Conservation (phyloP, 2,888 invertebrate genomes). For the Pseudococcus longispinus region DNA sequence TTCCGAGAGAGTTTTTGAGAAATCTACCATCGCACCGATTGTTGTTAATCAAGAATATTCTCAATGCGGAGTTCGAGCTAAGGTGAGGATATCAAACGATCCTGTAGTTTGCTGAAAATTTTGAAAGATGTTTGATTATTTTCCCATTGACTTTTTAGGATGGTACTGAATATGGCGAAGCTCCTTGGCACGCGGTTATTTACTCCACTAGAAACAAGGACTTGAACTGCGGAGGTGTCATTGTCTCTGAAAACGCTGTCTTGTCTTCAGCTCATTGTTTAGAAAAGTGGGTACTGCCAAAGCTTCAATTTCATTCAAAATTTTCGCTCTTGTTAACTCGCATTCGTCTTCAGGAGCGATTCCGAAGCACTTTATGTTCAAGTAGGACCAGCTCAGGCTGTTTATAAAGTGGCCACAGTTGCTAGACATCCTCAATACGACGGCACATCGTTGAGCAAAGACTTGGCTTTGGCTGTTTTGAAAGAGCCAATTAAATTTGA, state of each 20-base stretch:
- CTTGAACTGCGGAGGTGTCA: slow-evolving; percentile 80
- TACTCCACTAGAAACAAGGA: slow-evolving; percentile 74
- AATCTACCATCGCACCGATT: background rate
- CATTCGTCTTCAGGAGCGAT: background rate
- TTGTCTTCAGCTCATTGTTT: slow-evolving; percentile 82
- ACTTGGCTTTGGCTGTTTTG: slow-evolving; percentile 76
- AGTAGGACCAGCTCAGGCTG: slow-evolving; percentile 14
- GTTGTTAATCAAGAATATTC: background rate
- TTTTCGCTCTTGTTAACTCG: background rate
- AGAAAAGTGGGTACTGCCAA: slow-evolving; percentile 69
- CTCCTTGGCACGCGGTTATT: slow-evolving; percentile 88
- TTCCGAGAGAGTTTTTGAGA: slow-evolving; percentile 37
- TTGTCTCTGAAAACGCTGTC: slow-evolving; percentile 76
- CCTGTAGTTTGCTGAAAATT: background rate
- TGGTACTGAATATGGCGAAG: slow-evolving; percentile 79
- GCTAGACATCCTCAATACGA: slow-evolving; percentile 75
- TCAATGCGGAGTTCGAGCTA: slow-evolving; percentile 28
- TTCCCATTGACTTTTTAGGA: slow-evolving; percentile 30
- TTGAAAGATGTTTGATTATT: background rate
- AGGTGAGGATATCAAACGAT: background rate
- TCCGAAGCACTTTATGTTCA: slow-evolving; percentile 26
- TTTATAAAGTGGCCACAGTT: slow-evolving; percentile 69
- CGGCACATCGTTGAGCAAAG: slow-evolving; percentile 69
- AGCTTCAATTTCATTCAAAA: background rate
- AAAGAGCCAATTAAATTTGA: slow-evolving; percentile 69